Percentiles rank a stretch among this genome's conserved stretches.
Evolutionary conservation across 2,113 vertebrate species (phyloP).

Genomic region (Cathartes aura): DNA sequence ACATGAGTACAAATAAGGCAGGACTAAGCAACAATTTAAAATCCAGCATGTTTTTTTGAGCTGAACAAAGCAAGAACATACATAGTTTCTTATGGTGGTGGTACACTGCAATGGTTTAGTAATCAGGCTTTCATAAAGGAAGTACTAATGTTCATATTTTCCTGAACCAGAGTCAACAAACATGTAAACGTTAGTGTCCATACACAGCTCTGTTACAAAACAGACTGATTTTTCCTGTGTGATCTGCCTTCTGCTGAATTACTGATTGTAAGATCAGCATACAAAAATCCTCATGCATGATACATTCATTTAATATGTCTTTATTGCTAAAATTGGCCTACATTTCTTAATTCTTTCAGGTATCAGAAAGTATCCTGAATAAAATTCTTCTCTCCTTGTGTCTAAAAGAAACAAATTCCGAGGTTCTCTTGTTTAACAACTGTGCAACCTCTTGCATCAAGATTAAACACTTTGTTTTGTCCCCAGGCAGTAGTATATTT

Average conservation of each 20-base stretch:
- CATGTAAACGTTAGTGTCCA: background rate
- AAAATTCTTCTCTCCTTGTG: conserved; percentile 57
- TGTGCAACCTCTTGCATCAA: conserved; percentile 72
- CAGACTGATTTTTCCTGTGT: background rate
- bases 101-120: background rate
- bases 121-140: background rate
- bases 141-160: background rate
- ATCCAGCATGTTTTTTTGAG: background rate
- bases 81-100: background rate
- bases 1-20: background rate
- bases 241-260: conserved; percentile 45
- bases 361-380: conserved; percentile 33
- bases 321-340: conserved; percentile 29
- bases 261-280: conserved; percentile 11
- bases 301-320: conserved; percentile 23
- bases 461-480: conserved; percentile 77
- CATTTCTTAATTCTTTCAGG: conserved; percentile 44
- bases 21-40: background rate
- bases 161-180: background rate
- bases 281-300: conserved; percentile 3
- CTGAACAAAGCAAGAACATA: background rate
- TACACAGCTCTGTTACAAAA: background rate
- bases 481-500: conserved; percentile 71
- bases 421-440: conserved; percentile 72
- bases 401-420: conserved; percentile 45